phyloP scores from a whole-genome alignment of 2,797 vertebrate genomes.

The Pipistrellus nathusii region DNA sequence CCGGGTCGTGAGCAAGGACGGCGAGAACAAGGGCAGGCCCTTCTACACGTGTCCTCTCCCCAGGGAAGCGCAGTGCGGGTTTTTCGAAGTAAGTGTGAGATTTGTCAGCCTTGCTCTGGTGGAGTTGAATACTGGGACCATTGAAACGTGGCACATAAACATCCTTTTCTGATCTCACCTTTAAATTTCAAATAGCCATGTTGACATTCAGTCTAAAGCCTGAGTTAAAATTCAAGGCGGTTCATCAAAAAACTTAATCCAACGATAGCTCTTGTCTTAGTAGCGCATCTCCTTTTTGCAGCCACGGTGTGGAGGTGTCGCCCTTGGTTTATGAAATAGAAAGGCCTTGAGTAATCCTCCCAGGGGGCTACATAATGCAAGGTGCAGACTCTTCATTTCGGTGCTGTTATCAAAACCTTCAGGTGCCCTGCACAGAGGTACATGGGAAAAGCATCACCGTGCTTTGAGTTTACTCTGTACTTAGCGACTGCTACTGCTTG shows the following conservation, averaged over 20 bases:
- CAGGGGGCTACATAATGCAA: background rate
- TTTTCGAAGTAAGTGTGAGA: conserved; percentile 92
- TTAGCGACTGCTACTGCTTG: background rate
- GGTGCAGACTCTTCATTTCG: background rate
- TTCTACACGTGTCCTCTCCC: conserved; percentile 94
- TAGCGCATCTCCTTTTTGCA: background rate
- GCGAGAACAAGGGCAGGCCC: conserved; percentile 94
- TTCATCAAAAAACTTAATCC: background rate
- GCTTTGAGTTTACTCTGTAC: background rate
- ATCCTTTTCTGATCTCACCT: background rate
- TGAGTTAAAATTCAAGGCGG: background rate
- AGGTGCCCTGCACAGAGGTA: background rate
- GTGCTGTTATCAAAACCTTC: background rate
- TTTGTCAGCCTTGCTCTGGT: background rate
- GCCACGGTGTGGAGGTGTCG: background rate
- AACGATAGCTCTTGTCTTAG: background rate
- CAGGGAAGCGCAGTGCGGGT: conserved; percentile 90
- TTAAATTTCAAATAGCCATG: background rate
- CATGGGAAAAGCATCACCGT: background rate
- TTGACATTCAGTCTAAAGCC: background rate
- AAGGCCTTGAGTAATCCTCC: background rate
- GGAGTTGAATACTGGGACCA: background rate
- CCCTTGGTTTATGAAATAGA: background rate
- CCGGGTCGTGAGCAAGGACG: conserved; percentile 93
- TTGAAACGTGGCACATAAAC: background rate